A percentile compares a stretch with the other conserved stretches of the same genome.
phyloP scores from a whole-genome alignment of 2,888 invertebrate genomes.

The Hydrotaea diabolus region DNA sequence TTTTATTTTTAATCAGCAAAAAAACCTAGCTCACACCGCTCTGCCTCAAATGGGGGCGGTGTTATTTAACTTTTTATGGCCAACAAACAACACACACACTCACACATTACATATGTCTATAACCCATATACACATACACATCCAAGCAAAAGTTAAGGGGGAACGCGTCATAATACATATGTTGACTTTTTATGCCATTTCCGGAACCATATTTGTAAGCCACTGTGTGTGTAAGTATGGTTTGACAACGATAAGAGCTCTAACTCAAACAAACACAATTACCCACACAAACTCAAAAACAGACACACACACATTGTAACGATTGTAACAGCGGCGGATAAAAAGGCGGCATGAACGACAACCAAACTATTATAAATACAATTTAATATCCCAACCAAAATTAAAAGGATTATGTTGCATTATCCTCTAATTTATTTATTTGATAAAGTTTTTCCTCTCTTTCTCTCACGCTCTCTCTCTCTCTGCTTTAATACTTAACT shows the following conservation, averaged over 20 bases:
- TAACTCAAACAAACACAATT: conserved; percentile 22
- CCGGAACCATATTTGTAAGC: neutral
- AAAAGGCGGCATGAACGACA: neutral
- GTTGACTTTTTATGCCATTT: conserved; percentile 20
- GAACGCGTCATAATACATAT: conserved; percentile 18
- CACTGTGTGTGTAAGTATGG: neutral
- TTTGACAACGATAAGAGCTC: conserved; percentile 52
- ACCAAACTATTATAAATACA: conserved; percentile 51
- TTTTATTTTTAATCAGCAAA: conserved; percentile 48
- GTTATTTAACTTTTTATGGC: conserved; percentile 25
- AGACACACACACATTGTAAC: conserved; percentile 19
- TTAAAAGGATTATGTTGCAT: conserved; percentile 76
- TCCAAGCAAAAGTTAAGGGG: no score
- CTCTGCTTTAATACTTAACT: conserved; percentile 35
- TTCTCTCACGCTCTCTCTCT: neutral
- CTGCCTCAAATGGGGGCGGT: neutral
- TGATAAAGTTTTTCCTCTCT: conserved; percentile 56
- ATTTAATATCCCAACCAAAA: conserved; percentile 68
- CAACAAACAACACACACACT: neutral
- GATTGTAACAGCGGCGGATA: conserved; percentile 27
- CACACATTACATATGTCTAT: neutral
- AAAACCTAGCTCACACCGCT: conserved; percentile 10
- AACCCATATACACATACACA: neutral
- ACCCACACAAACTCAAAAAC: no score
- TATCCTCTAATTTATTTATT: conserved; percentile 76